Evolutionary conservation across 1,140 invertebrate species (phyloP).

Genomic region (Vanessa tameamea): DNA sequence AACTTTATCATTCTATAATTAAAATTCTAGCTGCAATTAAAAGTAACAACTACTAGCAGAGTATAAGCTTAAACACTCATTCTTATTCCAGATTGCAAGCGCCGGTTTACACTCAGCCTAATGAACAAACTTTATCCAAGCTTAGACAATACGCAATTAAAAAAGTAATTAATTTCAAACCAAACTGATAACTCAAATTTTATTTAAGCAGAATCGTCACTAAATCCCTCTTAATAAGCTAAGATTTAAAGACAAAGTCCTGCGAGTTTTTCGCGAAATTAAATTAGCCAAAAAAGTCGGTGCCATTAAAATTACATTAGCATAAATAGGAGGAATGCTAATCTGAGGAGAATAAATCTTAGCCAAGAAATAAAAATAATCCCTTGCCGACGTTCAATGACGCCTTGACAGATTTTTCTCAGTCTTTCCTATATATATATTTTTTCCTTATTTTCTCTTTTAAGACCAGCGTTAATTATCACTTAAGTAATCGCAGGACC

Average conservation of each 20-base stretch:
- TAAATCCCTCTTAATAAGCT: slow-evolving; percentile 71
- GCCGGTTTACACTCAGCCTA: slow-evolving; percentile 1
- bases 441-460: slow-evolving; percentile 25
- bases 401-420: slow-evolving; percentile 51
- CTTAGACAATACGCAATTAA: slow-evolving; percentile 28
- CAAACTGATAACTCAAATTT: slow-evolving; percentile 65
- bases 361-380: slow-evolving; percentile 73
- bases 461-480: slow-evolving; percentile 26
- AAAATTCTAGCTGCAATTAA: background rate
- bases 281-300: slow-evolving; percentile 77
- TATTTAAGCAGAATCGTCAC: slow-evolving; percentile 64
- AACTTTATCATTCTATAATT: too few relatives aligned
- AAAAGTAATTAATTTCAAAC: slow-evolving; percentile 52
- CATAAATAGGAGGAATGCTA: slow-evolving; percentile 80
- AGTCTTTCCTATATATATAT: background rate
- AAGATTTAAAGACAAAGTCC: slow-evolving; percentile 70
- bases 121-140: slow-evolving; percentile 1
- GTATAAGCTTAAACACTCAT: background rate
- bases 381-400: slow-evolving; percentile 57
- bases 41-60: background rate
- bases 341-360: slow-evolving; percentile 78
- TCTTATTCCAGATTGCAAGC: slow-evolving; percentile 1
- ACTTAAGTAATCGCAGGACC: slow-evolving; percentile 13
- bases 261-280: slow-evolving; percentile 72
- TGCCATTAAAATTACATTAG: slow-evolving; percentile 81